Evolutionary conservation across 2,113 vertebrate species (phyloP), one percentile per base, ranked within the genome.

Genomic region (Oncorhynchus keta): DNA sequence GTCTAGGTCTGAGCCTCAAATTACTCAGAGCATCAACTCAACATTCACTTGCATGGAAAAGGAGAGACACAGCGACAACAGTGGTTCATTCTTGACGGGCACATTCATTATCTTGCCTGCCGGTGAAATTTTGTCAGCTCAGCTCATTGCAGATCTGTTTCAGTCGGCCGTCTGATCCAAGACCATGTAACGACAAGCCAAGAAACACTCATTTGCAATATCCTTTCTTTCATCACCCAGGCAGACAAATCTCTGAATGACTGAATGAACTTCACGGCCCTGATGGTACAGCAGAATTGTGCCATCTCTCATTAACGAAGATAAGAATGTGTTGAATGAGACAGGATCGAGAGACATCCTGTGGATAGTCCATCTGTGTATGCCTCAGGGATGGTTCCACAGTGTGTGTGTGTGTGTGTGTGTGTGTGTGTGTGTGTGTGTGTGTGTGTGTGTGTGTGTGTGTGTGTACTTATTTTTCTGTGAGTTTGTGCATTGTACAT

Each of bases 241-340:
- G 13, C 61, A 30, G 76, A 72, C 26, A 78, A 14, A 62, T 81
- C 75, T 80, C 67, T 67, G 73, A 81, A 79, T 72, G 81, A 80
- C 79, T 77, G 80, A 48, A 77, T 76, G 78, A 68, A 75, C 71
- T 86, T 88, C 71, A 14, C 81, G 70, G 83, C 79, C 77, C 83
- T 76, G 81, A 86, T 82, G 83, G 83, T 51, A 59, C 77, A 28
- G 86, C 78, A 73, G 79, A 75, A 78, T 57, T 72, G 32, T 61
- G 77, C 81, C 84, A 79, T 26, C 73, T 69, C 86, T 88, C 77
- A 78, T 80, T 86, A 89, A 84, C 85, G 3, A 71, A 82, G 79
- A 87, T 64, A 81, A 84, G 55, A 79, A 84, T 76, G 89, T 89
- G 89, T 85, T n/a, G 81, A 71, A 84, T 73, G 78, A 86, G 81